Evolutionary conservation across 2,113 vertebrate species (phyloP), one percentile per base, ranked within the genome.

Genomic region (Ciconia maguari): DNA sequence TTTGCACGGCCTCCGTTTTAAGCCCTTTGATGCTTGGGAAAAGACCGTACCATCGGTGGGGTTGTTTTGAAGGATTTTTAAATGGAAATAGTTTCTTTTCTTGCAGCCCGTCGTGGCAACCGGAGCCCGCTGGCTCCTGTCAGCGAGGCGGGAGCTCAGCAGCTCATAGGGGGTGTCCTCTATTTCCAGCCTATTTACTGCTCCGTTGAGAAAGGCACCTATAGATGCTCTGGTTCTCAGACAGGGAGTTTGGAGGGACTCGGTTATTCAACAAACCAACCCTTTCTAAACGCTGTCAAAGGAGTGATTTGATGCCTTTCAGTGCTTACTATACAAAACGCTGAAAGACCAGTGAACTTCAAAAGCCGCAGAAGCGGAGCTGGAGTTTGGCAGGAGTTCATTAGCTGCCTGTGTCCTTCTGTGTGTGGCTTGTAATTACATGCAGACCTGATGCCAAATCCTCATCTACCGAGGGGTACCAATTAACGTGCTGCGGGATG

Each of bases 371-470:
- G 96, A 98, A 97, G 98, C 91, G 55, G 95, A 97, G 97, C 95
- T 95, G 77, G 95, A 95, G 90, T 97, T 97, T 98, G 98, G 98
- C 98, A 98, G 95, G 93, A 96, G 97, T 96, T 97, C 96, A 97
- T 96, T 96, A 96, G 97, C 98, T 97, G 97, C 94, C 97, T 97
- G 93, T 95, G 97, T 98, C 96, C 97, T 98, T 98, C 98, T 98
- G 96, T 98, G 97, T 97, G 98, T 98, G 97, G 97, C 97, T 98
- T 96, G 94, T 98, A 98, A 98, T 98, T 97, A 97, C 96, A 98
- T 96, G 97, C 97, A 98, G 98, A 95, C 83, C 86, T 13, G 26
- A 92, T 97, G 98, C 97, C 97, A 98, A 97, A 96, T 95, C 97
- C 96, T 98, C 96, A 97, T 97, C 97, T 97, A 96, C 90, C 55